Percentiles rank a stretch among this genome's conserved stretches.
Conservation (phyloP, 1,140 invertebrate genomes). For the Halyomorpha halys region DNA sequence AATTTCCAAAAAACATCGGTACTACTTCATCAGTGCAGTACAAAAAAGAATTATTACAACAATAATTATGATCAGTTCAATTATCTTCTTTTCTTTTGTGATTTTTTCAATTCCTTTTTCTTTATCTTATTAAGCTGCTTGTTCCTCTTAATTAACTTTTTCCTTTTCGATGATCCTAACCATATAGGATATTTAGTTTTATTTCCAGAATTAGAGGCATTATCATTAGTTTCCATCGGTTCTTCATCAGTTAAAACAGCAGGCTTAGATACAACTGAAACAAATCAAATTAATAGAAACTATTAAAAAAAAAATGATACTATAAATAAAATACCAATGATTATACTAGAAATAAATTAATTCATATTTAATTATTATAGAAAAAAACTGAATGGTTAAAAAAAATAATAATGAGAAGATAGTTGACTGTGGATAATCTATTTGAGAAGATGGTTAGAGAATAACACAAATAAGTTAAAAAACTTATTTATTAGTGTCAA, state of each 20-base stretch:
- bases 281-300: background rate
- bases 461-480: too few relatives aligned
- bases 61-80: background rate
- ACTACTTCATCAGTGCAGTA: too few relatives aligned
- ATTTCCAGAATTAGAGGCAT: constrained; percentile 24
- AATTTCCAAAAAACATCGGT: too few relatives aligned
- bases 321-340: too few relatives aligned
- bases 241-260: constrained; percentile 2
- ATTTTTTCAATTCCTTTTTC: constrained; percentile 22
- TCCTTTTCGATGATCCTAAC: constrained; percentile 25
- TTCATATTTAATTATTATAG: too few relatives aligned
- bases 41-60: too few relatives aligned
- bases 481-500: too few relatives aligned
- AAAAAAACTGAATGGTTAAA: background rate
- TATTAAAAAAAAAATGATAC: background rate
- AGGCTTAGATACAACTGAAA: constrained; percentile 9
- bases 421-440: too few relatives aligned
- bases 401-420: too few relatives aligned
- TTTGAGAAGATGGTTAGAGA: too few relatives aligned
- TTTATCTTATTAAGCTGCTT: constrained; percentile 22
- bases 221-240: constrained; percentile 19
- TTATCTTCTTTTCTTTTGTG: constrained; percentile 14
- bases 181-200: constrained; percentile 32
- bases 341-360: too few relatives aligned
- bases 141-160: constrained; percentile 24